Evolutionary conservation across 2,797 vertebrate species (phyloP).

Genomic region (Cryptoblepharus egeriae): DNA sequence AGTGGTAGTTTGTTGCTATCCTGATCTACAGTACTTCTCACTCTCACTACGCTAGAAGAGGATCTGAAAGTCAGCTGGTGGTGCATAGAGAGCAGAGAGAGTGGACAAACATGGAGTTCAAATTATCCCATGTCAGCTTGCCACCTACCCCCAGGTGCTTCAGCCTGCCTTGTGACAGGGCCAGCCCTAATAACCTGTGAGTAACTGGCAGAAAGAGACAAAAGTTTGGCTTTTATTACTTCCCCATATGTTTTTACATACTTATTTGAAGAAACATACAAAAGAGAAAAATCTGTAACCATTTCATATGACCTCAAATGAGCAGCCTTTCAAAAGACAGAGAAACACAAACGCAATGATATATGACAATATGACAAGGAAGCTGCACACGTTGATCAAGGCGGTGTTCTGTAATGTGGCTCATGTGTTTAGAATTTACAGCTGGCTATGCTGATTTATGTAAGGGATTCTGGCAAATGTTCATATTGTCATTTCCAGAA

Average conservation of each 20-base stretch:
- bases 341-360: not conserved
- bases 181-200: not conserved
- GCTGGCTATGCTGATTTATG: slow-evolving; percentile 19
- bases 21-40: too few relatives aligned
- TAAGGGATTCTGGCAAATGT: slow-evolving; percentile 50
- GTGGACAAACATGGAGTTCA: too few relatives aligned
- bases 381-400: slow-evolving; percentile 19
- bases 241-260: not conserved
- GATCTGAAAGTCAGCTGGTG: too few relatives aligned
- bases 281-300: not conserved
- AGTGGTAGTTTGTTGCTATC: too few relatives aligned
- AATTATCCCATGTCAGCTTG: too few relatives aligned
- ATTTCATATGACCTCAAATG: slow-evolving; percentile 2
- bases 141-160: too few relatives aligned
- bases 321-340: not conserved
- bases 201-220: not conserved
- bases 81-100: too few relatives aligned
- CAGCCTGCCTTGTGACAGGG: too few relatives aligned
- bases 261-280: not conserved
- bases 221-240: not conserved
- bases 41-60: too few relatives aligned
- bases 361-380: not conserved
- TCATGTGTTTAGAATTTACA: slow-evolving; percentile 49
- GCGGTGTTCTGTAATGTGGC: not conserved
- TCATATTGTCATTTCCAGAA: slow-evolving; percentile 26